Conservation (phyloP, 2,888 invertebrate genomes). For the Melinaea menophilus region DNA sequence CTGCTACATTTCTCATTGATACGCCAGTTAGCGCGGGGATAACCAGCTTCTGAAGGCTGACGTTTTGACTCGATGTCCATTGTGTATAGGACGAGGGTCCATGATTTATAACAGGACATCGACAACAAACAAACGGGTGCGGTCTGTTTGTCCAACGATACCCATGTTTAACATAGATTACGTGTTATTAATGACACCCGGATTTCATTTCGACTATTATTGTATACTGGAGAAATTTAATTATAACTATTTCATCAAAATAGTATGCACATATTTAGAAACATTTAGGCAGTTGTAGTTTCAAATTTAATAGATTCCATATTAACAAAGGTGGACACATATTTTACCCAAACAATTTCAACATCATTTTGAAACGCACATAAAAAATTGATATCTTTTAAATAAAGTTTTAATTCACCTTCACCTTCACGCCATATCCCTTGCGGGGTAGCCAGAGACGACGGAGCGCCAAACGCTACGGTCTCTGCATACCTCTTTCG, state of each 20-base stretch:
- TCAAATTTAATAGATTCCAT: too few relatives aligned
- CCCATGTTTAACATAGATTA: slow-evolving; percentile 30
- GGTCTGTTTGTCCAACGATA: slow-evolving; percentile 34
- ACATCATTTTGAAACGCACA: too few relatives aligned
- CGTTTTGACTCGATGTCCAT: slow-evolving; percentile 46
- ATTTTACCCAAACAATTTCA: too few relatives aligned
- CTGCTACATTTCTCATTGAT: slow-evolving; percentile 23
- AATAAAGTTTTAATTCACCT: too few relatives aligned
- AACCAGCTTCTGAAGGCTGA: slow-evolving; percentile 34
- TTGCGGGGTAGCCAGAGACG: too few relatives aligned
- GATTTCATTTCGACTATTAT: slow-evolving; percentile 18
- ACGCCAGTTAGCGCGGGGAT: slow-evolving; percentile 25
- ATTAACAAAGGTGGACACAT: too few relatives aligned
- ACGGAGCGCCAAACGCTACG: too few relatives aligned
- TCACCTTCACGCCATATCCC: too few relatives aligned
- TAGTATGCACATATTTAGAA: neutral
- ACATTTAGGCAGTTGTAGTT: too few relatives aligned
- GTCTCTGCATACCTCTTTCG: too few relatives aligned
- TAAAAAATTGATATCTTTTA: too few relatives aligned
- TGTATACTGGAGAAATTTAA: neutral
- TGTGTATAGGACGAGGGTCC: slow-evolving; percentile 65
- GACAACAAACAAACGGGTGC: slow-evolving; percentile 50
- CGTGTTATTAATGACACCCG: slow-evolving; percentile 29
- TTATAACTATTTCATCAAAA: neutral
- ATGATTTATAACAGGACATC: slow-evolving; percentile 63